Conservation (phyloP, 2,888 invertebrate genomes). For the Autographa gamma region DNA sequence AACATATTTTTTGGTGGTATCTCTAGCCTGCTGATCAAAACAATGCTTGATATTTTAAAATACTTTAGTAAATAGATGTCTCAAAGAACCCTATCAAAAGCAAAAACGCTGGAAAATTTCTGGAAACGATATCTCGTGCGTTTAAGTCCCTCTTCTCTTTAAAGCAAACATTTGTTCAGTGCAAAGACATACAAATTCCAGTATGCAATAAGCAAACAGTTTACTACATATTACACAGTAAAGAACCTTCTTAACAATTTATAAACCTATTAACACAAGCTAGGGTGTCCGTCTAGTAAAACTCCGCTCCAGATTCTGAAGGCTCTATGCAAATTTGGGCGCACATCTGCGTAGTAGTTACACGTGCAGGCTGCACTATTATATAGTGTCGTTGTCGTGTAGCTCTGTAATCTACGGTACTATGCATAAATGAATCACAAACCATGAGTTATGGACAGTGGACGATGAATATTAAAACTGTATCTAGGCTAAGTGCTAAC, state of each 20-base stretch:
- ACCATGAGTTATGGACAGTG: conserved; percentile 72
- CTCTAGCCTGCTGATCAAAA: no score
- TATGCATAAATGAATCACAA: conserved; percentile 82
- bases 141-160: no score
- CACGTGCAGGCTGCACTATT: conserved; percentile 66
- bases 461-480: conserved; percentile 73
- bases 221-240: no score
- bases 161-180: background rate
- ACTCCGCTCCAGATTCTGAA: conserved; percentile 68
- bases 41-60: no score
- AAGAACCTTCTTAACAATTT: background rate
- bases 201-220: background rate
- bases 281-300: conserved; percentile 53
- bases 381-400: conserved; percentile 38
- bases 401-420: conserved; percentile 69
- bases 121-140: no score
- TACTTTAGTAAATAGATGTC: no score
- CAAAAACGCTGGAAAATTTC: no score
- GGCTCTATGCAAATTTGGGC: conserved; percentile 80
- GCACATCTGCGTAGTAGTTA: conserved; percentile 67
- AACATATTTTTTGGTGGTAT: no score
- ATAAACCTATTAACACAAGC: background rate
- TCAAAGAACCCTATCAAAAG: no score
- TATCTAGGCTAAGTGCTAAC: conserved; percentile 46
- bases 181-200: background rate